Evolutionary conservation across 2,888 invertebrate species (phyloP).

Genomic region (Scelioninae gen. 2): DNA sequence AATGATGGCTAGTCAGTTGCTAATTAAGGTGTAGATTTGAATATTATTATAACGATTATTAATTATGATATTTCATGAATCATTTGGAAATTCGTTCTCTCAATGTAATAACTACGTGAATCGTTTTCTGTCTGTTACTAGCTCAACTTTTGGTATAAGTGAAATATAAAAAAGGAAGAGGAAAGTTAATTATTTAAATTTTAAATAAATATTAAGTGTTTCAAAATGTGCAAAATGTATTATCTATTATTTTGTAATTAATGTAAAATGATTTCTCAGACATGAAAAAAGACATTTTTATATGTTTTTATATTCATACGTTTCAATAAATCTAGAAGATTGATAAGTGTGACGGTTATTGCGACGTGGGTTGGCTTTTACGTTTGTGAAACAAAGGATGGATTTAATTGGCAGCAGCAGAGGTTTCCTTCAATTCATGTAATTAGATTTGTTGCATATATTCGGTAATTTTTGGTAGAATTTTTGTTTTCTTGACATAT

Average conservation of each 20-base stretch:
- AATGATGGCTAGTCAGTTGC: slow-evolving; percentile 44
- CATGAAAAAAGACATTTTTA: slow-evolving; percentile 55
- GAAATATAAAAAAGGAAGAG: slow-evolving; percentile 12
- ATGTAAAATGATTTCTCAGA: slow-evolving; percentile 53
- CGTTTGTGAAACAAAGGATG: slow-evolving; percentile 1
- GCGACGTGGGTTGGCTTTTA: slow-evolving; percentile 23
- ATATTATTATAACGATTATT: too few relatives aligned
- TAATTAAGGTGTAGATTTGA: slow-evolving; percentile 37
- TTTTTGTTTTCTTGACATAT: too few relatives aligned
- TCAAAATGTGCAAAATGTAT: slow-evolving; percentile 55
- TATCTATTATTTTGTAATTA: slow-evolving; percentile 57
- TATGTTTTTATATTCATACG: slow-evolving; percentile 58
- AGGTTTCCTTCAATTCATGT: background rate
- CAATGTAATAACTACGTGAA: slow-evolving; percentile 37
- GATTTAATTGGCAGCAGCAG: slow-evolving; percentile 2
- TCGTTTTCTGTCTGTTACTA: slow-evolving; percentile 44
- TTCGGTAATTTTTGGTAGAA: too few relatives aligned
- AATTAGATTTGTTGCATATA: background rate
- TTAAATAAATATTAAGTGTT: slow-evolving; percentile 57
- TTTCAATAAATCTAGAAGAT: slow-evolving; percentile 58
- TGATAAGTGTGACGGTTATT: slow-evolving; percentile 56
- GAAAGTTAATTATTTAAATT: slow-evolving; percentile 58
- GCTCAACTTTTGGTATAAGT: slow-evolving; percentile 41
- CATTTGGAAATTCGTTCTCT: slow-evolving; percentile 41
- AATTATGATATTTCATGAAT: slow-evolving; percentile 31